A percentile compares a stretch with the other conserved stretches of the same genome.
phyloP scores from a whole-genome alignment of 2,888 invertebrate species.

The Nematopogon swammerdamellus region DNA sequence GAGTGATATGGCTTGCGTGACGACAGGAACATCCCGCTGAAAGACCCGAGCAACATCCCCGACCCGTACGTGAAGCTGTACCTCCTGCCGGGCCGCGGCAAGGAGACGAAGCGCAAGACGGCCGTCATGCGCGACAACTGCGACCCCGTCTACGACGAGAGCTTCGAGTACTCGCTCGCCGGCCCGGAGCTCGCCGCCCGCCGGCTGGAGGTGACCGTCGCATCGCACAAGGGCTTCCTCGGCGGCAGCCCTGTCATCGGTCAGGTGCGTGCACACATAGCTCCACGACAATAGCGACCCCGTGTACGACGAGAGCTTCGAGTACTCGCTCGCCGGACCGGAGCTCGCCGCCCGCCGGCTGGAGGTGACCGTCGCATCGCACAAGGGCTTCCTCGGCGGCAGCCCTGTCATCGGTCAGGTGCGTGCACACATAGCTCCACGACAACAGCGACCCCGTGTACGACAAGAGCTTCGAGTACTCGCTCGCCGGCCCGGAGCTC shows the following conservation, averaged over 20 bases:
- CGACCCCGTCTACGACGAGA: slow-evolving; percentile 88
- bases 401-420: slow-evolving; percentile 83
- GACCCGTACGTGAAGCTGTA: slow-evolving; percentile 90
- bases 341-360: slow-evolving; percentile 75
- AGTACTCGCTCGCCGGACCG: slow-evolving; percentile 79
- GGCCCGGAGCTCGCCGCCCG: slow-evolving; percentile 74
- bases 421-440: slow-evolving; percentile 40
- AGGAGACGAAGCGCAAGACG: slow-evolving; percentile 86
- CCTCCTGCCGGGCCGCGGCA: slow-evolving; percentile 77
- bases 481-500: slow-evolving; percentile 77
- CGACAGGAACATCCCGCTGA: slow-evolving; percentile 76
- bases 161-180: slow-evolving; percentile 85
- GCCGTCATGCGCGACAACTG: slow-evolving; percentile 82
- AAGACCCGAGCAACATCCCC: slow-evolving; percentile 79
- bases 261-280: slow-evolving; percentile 56
- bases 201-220: slow-evolving; percentile 81
- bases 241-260: slow-evolving; percentile 83
- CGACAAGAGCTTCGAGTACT: slow-evolving; percentile 89
- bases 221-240: slow-evolving; percentile 83
- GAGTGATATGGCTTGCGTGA: no score
- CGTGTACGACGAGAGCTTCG: slow-evolving; percentile 86
- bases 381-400: slow-evolving; percentile 80
- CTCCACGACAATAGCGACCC: slow-evolving; percentile 91
- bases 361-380: slow-evolving; percentile 85
- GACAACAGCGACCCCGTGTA: slow-evolving; percentile 89